Conservation (phyloP, 2,888 invertebrate species). For the Plutella xylostella region DNA sequence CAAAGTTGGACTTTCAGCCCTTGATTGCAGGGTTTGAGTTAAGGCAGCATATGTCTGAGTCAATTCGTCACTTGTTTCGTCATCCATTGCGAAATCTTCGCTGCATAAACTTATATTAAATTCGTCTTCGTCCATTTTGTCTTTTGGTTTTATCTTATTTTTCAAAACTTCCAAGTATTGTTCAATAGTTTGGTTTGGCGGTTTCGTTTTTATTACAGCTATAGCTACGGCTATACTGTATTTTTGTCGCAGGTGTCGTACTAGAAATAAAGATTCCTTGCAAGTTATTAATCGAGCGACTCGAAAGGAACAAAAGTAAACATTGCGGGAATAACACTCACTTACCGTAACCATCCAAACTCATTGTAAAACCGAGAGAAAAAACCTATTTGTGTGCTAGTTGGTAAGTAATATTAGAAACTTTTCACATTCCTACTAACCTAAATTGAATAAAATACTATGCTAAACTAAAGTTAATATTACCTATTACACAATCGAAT, state of each 20-base stretch:
- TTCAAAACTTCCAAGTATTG: slow-evolving; percentile 27
- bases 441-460: no score
- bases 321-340: no score
- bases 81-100: slow-evolving; percentile 31
- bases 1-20: not conserved
- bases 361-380: slow-evolving; percentile 31
- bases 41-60: not conserved
- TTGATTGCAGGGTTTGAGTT: not conserved
- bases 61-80: slow-evolving; percentile 14
- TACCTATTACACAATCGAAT: no score
- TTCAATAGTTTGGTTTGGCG: slow-evolving; percentile 24
- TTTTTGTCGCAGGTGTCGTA: slow-evolving; percentile 33
- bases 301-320: no score
- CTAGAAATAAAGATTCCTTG: slow-evolving; percentile 24
- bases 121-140: slow-evolving; percentile 23
- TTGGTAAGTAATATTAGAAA: no score
- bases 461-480: no score
- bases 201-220: slow-evolving; percentile 36
- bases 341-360: slow-evolving; percentile 40
- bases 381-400: no score
- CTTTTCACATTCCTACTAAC: no score
- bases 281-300: no score
- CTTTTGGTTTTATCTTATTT: slow-evolving; percentile 4
- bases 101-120: slow-evolving; percentile 28
- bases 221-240: slow-evolving; percentile 32